Conservation (phyloP, 2,797 vertebrate genomes). For the Potorous gilbertii region DNA sequence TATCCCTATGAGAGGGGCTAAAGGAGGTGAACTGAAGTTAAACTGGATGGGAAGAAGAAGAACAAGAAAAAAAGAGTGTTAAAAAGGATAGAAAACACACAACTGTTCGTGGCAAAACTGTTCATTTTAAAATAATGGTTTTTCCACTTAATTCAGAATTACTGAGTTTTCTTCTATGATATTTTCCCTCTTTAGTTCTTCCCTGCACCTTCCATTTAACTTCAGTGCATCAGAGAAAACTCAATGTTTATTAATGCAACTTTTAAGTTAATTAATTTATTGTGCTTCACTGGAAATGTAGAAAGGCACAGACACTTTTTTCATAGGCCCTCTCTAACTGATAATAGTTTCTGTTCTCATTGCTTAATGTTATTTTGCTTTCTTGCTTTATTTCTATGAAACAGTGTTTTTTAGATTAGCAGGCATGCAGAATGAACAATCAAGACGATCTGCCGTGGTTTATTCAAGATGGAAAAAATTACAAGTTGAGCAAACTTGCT, state of each 20-base stretch:
- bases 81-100: background rate
- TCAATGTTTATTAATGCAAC: background rate
- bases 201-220: background rate
- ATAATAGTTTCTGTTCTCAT: background rate
- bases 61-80: background rate
- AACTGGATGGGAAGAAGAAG: background rate
- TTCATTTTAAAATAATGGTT: background rate
- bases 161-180: background rate
- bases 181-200: rapidly evolving
- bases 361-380: background rate
- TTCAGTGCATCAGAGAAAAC: background rate
- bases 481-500: background rate
- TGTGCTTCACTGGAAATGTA: too few relatives aligned
- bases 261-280: background rate
- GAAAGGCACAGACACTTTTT: background rate
- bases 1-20: background rate
- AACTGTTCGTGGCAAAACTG: background rate
- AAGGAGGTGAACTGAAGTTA: background rate
- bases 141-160: background rate
- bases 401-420: background rate
- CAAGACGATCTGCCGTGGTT: background rate
- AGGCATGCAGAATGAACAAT: background rate
- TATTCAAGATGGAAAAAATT: background rate
- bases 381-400: slow-evolving; percentile 1
- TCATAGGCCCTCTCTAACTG: background rate